Conservation (phyloP, 2,797 vertebrate genomes). For the Carcharodon carcharias region DNA sequence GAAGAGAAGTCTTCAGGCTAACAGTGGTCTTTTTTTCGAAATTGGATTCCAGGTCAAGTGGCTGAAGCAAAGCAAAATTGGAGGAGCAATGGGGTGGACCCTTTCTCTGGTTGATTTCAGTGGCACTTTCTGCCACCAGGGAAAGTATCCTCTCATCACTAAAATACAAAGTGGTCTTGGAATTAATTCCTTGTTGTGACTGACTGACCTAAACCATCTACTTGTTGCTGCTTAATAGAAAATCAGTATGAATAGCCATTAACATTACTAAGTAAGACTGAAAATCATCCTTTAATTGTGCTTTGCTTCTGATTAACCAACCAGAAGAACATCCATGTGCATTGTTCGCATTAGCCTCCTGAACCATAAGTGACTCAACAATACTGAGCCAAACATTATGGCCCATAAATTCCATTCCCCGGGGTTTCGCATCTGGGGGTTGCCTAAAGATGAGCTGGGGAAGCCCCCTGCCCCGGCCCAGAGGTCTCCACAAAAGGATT, state of each 20-base stretch:
- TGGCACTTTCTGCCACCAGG: slow-evolving; percentile 59
- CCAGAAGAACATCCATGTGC: not conserved
- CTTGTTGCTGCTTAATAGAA: not conserved
- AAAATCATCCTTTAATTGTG: not conserved
- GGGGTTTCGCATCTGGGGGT: too few species aligned
- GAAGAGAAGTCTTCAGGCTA: not conserved
- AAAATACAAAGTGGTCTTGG: slow-evolving; percentile 56
- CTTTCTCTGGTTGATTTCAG: slow-evolving; percentile 59
- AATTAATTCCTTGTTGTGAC: slow-evolving; percentile 44
- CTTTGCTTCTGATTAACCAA: not conserved
- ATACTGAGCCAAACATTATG: not conserved
- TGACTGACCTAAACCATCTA: not conserved
- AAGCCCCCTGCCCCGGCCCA: too few species aligned
- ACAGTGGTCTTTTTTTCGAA: not conserved
- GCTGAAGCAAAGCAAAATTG: slow-evolving; percentile 52
- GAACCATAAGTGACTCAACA: not conserved
- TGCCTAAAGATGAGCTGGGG: too few species aligned
- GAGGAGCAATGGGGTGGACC: slow-evolving; percentile 50
- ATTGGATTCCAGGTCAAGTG: slow-evolving; percentile 52
- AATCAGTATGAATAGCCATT: not conserved
- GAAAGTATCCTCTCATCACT: slow-evolving; percentile 58
- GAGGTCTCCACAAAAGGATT: too few species aligned
- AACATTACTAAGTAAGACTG: not conserved
- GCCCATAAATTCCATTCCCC: not conserved
- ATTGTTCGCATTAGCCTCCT: not conserved